Evolutionary conservation across 2,888 invertebrate genomes (phyloP), one percentile per base, ranked within the genome.

Genomic region (Cancer borealis): DNA sequence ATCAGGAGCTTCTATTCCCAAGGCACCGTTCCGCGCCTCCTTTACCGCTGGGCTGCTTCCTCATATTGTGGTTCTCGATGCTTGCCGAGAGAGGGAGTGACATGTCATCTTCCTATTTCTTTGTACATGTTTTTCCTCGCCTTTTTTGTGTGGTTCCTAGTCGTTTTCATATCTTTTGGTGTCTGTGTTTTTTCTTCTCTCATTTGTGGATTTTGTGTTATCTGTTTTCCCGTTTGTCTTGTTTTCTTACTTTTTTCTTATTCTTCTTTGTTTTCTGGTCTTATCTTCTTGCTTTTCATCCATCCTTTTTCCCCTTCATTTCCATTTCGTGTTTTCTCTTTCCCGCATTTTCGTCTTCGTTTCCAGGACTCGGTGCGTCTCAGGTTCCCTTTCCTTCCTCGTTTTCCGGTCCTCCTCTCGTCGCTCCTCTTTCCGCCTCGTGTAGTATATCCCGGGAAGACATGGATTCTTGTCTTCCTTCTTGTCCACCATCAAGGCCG

Each of bases 381-480:
- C 12, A 39, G 39, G 54, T 54, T 54, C 54, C 54, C 54, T 54
- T 17, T 54, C 54, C 54, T 17, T 54, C 54, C 54, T 54, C 54
- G 54, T 54, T 54, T 54, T 54, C 54, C 54, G 54, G 54, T 66
- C 21, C n/a, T n/a, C n/a, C 21, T 21, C 66, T n/a, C 66, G 21
- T 8, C n/a, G n/a, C 66, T 66, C 66, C 8, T 66, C n/a, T 66
- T 66, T n/a, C 66, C 66, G 6, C 66, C 66, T 66, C n/a, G 66
- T 6, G 66, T n/a, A 66, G 66, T 66, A 66, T 66, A 54, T 66
- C 66, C 66, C 66, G 6, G n/a, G 4, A 66, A 66, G 66, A 66
- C n/a, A n/a, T 21, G 66, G n/a, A n/a, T 66, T n/a, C 66, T n/a
- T 66, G 66, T 66, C 66, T 66, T 66, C 66, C n/a, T 66, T 66